Base-by-base conservation (phyloP, 2,113 vertebrate species). In the Petrocephalus microphthalmus region DNA sequence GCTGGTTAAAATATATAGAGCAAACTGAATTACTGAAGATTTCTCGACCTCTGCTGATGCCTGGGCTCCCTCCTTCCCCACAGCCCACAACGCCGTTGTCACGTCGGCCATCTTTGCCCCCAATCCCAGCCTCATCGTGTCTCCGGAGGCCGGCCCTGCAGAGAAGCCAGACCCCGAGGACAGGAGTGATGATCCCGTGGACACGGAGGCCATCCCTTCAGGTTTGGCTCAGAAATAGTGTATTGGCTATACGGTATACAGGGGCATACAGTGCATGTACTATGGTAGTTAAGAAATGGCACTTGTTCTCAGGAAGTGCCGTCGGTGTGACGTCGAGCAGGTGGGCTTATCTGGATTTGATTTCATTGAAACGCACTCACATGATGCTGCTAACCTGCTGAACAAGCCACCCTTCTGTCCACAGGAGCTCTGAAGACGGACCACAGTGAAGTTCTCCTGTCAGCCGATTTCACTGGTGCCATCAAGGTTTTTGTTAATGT, bases 401-500 rank as follows among this genome's bases (percentile, higher is more conserved):
- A 64, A 64, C n/a, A n/a, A 0, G 1, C 37, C 22, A 7, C 87
- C 33, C 33, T 88, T 91, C 20, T 6, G 33, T 51, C 87, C 45
- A 51, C 91, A 99, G 98, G 98, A 92, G 96, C 96, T 88, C 92
- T 97, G 88, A 99, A 99, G 96, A 97, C 96, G 0, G 98, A 99
- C 91, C 97, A 98, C 94, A 96, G 96, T 0, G 98, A 99, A 94
- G 97, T 99, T 91, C 96, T 99, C 88, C 96, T 99, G 37, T 99
- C 98, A 0, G 98, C 98, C 3, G 98, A 99, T 93, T 99, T 99
- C 93, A 99, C 98, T 45, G 98, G 98, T 93, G 98, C 98, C 93
- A 99, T 99, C 95, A 99, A 99, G 94, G 98, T 99, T 92, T 99
- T 99, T 93, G 96, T 98, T 93, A 99, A 99, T 91, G 98, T 97